Base-by-base conservation (phyloP, 1,140 invertebrate genomes). In the Drosophila mojavensis region DNA sequence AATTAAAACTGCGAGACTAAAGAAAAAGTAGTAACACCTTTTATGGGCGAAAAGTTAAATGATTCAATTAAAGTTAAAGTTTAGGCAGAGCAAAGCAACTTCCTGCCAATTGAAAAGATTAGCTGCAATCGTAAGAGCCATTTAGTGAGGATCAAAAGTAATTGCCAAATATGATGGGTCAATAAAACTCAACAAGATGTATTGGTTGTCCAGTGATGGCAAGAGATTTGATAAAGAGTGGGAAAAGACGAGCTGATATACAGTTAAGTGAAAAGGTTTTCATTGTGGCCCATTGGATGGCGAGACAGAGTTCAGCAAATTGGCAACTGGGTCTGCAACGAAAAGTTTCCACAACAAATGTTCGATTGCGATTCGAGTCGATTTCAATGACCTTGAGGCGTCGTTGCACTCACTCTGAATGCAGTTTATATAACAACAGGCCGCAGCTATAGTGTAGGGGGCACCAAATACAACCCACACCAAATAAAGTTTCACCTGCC, bases 311-410 rank as follows among this genome's bases (percentile, higher is more conserved):
- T 24, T 24, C 10, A 61, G 28, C 45, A n/a, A 62, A 62, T 62
- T 62, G 60, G 60, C 60, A 36, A 62, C 17, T 20, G 43, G 59
- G 7, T 5, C 48, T 30, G 13, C 10, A 20, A 33, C 30, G 17
- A 59, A 59, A 59, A 36, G 4, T 62, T 36, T 28, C 33, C 56
- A 48, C 43, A 45, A 17, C 15, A 68, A 60, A 33, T 50, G 64
- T 24, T 41, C 62, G 59, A 73, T 39, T 39, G 28, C 48, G 43
- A 54, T 55, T 45, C 65, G 41, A 61, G 64, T 55, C 71, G 65
- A 90, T 90, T 81, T 81, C 84, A 89, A 89, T 89, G 85, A 90
- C 85, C 85, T 90, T 89, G 83, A 77, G 79, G 79, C 79, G 75
- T 54, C 74, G 72, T 54, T 86, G 74, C 71, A 88, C 67, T 71